Evolutionary conservation across 2,888 invertebrate genomes (phyloP), one percentile per base, ranked within the genome.

Genomic region (Tethea ocularis): DNA sequence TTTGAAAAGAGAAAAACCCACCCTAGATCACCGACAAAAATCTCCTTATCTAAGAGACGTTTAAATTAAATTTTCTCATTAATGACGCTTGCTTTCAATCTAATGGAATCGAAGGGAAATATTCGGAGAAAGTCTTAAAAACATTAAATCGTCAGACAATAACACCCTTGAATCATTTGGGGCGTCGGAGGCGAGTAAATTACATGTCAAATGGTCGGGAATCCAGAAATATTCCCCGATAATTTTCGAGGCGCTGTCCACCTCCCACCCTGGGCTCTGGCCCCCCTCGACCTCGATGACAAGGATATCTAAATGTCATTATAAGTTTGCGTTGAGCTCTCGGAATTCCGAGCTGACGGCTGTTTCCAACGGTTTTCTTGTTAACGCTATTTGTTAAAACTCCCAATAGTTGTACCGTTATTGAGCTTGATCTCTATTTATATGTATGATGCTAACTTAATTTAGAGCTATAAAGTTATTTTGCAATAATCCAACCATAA

Each of bases 271-370:
- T 57, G 57, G 61, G 59, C 56, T 58, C 57, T 58, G 46, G 46
- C 46, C 46, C 57, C 58, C 58, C 63, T 36, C n/a, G 58, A 60
- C 61, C 77, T 73, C 80, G 77, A 81, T 87, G 88, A 89, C 89
- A 88, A 84, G 86, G 88, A 89, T 89, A 89, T 90, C 88, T 86
- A 91, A 91, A 92, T 90, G 88, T 90, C 91, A 90, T 91, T 91
- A 91, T 89, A 90, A 91, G 88, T 91, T 91, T 82, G 82, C 86
- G 84, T 76, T 79, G 78, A 82, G 77, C 74, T 69, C 74, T 71
- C 77, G 78, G 80, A 80, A 84, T 84, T 84, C 79, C 79, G 80
- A 71, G 75, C 83, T 74, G 72, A 69, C 68, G 82, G 83, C 83
- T 74, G 77, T 81, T 84, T 79, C 66, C 72, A 75, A 69, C 68